These are phyloP conservation scores for Vulpes vulpes DNA, from an alignment of 2,113 vertebrate species.

Conservation along the genomic window DNA sequence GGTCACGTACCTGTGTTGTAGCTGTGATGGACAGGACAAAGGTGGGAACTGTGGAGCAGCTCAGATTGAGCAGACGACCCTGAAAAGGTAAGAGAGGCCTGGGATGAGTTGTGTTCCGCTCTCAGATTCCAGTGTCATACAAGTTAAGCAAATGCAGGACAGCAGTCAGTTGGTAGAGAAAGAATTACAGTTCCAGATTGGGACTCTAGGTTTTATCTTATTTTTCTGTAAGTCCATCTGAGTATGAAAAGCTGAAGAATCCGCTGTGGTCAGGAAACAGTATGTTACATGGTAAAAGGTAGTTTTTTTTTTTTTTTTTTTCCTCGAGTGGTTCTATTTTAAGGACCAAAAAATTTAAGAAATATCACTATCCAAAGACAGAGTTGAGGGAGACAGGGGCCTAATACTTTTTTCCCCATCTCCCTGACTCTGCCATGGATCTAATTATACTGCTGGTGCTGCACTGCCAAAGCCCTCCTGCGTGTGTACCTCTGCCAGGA, in stretches of 20 bases:
- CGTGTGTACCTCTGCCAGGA: constrained; percentile 95
- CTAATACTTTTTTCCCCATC: background rate
- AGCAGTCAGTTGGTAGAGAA: background rate
- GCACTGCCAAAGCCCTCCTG: no score
- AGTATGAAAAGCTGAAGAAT: constrained; percentile 37
- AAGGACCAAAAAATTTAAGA: constrained; percentile 6
- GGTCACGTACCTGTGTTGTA: constrained; percentile 94
- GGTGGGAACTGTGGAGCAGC: constrained; percentile 98
- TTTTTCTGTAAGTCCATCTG: background rate
- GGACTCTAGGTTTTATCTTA: background rate
- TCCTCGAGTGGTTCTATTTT: background rate
- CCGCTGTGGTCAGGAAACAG: background rate
- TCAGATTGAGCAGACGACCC: constrained; percentile 98
- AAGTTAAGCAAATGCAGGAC: background rate
- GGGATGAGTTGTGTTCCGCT: background rate
- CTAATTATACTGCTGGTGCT: background rate
- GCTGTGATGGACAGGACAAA: constrained; percentile 99
- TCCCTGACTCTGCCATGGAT: accelerated
- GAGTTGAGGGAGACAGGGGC: background rate
- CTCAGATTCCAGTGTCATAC: background rate
- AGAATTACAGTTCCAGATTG: background rate
- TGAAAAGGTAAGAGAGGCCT: constrained; percentile 78
- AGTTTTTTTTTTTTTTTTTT: background rate
- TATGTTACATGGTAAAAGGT: constrained; percentile 18
- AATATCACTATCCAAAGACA: background rate